Base-by-base conservation (phyloP, 2,797 vertebrate species). In the Bradypodion ventrale region DNA sequence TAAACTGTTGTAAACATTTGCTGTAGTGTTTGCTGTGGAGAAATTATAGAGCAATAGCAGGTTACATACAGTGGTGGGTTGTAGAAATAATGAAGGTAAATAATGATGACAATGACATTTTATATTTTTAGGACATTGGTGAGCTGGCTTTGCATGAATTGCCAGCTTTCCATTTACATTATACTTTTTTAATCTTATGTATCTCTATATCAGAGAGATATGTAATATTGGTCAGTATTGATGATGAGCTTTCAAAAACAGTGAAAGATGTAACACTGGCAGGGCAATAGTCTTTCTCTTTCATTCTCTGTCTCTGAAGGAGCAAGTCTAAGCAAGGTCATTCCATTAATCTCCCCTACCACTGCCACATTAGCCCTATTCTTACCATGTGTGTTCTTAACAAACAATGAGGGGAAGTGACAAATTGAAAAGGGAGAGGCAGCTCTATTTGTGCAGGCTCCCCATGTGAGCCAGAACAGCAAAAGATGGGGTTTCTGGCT, bases 171-270 rank as follows among this genome's bases (percentile, higher is more conserved):
- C 60, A 8, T 63, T 25, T 73, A 7, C 65, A 79, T 62, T 79
- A 79, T 84, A 63, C 25, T 52, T 78, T 49, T 35, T 84, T 84
- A 59, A 40, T 74, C 76, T 73, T 79, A 73, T 78, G 73, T 56
- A 5, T 82, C 68, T 78, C 65, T 29, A 52, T 35, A 59, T 70
- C 66, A 73, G 13, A 78, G 59, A 73, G 10, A 82, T 82, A 5
- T 86, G 35, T 84, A 78, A 78, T 62, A 73, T 62, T 73, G 68
- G 16, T 66, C 15, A 78, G 44, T 42, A 49, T 15, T 62, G 49
- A n/a, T 84, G 42, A 75, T 73, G 42, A 72, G 56, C 42, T 40
- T 37, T 84, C 83, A 84, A 78, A 49, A 78, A 42, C 66, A 72
- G 32, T 62, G 78, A 63, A 23, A 40, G 3, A 75, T 16, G n/a